Evolutionary conservation across 2,113 vertebrate genomes (phyloP), one percentile per base, ranked within the genome.

Genomic region (Rousettus leschenaultii): DNA sequence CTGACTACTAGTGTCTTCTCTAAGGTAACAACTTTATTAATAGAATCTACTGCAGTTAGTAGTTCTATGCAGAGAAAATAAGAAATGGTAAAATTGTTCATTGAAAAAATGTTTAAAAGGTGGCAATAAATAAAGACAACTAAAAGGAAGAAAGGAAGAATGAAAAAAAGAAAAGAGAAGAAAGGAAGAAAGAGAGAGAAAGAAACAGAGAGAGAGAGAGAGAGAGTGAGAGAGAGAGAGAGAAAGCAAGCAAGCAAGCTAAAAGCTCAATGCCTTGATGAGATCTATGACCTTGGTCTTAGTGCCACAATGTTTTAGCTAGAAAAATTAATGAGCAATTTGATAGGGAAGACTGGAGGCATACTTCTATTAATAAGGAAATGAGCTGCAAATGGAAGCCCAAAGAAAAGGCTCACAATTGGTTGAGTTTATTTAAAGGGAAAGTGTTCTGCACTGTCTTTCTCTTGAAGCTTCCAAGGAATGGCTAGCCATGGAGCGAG

Each of bases 1-100:
- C 68, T 86, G 78, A 55, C 21, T 71, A 63, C 18, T 1, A 43
- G 78, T 93, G 91, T 79, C 43, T 86, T 95, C 63, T 79, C 26
- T 78, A 79, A 40, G 30, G 80, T 93, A 91, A 74, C 51, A 94
- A 24, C 12, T 70, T 93, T 89, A 96, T 89, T 73, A 97, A 83
- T 89, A 91, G 21, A 89, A 74, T 88, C 53, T 53, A 88, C 91
- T 92, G 51, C 13, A 65, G 55, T 73, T 83, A 16, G 28, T 83
- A 16, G 28, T 70, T 90, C 11, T 65, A 55, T 79, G 14, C 51
- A 82, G 26, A 90, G 63, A 75, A 65, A 7, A 79, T 73, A 70
- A 70, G 7, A 89, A 83, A 83, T 79, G 53, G 33, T 84, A 77
- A 77, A 90, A 88, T 84, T 86, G 86, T 84, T 86, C 15, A 30